phyloP scores from a whole-genome alignment of 2,113 vertebrate genomes.

The Pelmatolapia mariae region DNA sequence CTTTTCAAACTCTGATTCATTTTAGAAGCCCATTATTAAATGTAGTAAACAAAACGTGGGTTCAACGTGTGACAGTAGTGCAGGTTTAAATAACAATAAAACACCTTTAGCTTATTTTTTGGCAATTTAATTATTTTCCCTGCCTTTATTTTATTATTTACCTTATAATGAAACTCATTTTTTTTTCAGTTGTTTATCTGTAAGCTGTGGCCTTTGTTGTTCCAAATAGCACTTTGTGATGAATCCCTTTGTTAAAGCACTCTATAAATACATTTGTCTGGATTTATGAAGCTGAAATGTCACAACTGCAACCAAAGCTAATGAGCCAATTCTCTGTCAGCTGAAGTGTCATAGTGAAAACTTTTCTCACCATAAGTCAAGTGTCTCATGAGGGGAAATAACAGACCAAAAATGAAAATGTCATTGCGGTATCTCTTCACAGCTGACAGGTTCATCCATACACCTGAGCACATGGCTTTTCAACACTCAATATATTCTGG shows the following conservation, averaged over 20 bases:
- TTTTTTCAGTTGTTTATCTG: neutral
- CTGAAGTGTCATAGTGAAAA: constrained; percentile 22
- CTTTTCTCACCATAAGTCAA: constrained; percentile 25
- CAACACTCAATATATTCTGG: neutral
- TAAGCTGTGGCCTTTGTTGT: neutral
- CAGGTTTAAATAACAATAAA: neutral
- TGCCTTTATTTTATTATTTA: neutral
- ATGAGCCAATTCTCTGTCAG: constrained; percentile 40
- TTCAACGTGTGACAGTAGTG: neutral
- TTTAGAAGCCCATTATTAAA: neutral
- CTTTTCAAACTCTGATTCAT: neutral
- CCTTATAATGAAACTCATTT: neutral
- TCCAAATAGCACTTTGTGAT: neutral
- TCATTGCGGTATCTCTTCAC: constrained; percentile 37
- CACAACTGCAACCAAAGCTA: constrained; percentile 40
- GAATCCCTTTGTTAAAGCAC: constrained; percentile 7
- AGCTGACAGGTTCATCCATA: constrained; percentile 37
- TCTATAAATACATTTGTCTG: constrained; percentile 35
- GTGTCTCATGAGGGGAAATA: constrained; percentile 40
- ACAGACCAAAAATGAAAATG: constrained; percentile 45
- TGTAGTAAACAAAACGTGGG: neutral
- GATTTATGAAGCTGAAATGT: constrained; percentile 31
- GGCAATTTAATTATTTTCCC: neutral
- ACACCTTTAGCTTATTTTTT: neutral
- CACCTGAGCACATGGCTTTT: constrained; percentile 14